Percentiles rank a stretch among this genome's conserved stretches.
Evolutionary conservation across 1,140 invertebrate genomes (phyloP).

Genomic region (Drosophila punjabiensis): DNA sequence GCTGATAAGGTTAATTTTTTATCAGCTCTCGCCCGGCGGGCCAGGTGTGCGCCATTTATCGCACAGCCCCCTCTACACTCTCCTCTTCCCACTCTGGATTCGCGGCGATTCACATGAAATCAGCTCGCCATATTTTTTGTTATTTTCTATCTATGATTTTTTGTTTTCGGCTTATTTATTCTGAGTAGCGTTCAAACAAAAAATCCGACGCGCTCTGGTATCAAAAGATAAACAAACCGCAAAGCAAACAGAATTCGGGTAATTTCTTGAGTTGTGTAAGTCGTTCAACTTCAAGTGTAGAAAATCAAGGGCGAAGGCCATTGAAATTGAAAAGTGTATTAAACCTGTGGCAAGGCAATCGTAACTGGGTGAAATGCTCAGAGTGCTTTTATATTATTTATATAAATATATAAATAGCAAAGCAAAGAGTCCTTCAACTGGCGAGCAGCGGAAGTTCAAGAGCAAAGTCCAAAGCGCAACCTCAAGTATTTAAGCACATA

Average conservation of each 20-base stretch:
- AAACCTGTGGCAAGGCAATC: conserved; percentile 2
- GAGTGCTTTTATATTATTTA: background rate
- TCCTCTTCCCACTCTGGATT: background rate
- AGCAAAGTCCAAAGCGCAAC: background rate
- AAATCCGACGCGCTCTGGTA: conserved; percentile 35
- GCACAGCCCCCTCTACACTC: conserved; percentile 11
- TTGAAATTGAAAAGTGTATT: conserved; percentile 21
- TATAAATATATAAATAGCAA: background rate
- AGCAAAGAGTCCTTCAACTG: conserved; percentile 7
- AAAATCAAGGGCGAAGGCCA: conserved; percentile 46
- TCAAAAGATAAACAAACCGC: conserved; percentile 44
- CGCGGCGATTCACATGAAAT: conserved; percentile 20
- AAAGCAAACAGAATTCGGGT: conserved; percentile 23
- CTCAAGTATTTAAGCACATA: background rate
- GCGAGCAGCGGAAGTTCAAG: background rate
- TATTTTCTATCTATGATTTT: conserved; percentile 16
- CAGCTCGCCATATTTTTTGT: conserved; percentile 15
- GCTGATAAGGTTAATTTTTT: conserved; percentile 59
- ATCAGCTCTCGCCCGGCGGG: conserved; percentile 41
- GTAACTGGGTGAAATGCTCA: background rate
- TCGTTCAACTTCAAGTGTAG: conserved; percentile 42
- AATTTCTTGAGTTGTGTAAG: conserved; percentile 38
- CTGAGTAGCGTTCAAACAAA: conserved; percentile 24
- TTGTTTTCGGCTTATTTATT: conserved; percentile 41
- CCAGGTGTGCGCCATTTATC: conserved; percentile 74